A percentile compares a stretch with the other conserved stretches of the same genome.
phyloP scores from a whole-genome alignment of 30 jellyfish, hydroid and myxozoan species.

The Aurelia aurita complex sp. Pacific region DNA sequence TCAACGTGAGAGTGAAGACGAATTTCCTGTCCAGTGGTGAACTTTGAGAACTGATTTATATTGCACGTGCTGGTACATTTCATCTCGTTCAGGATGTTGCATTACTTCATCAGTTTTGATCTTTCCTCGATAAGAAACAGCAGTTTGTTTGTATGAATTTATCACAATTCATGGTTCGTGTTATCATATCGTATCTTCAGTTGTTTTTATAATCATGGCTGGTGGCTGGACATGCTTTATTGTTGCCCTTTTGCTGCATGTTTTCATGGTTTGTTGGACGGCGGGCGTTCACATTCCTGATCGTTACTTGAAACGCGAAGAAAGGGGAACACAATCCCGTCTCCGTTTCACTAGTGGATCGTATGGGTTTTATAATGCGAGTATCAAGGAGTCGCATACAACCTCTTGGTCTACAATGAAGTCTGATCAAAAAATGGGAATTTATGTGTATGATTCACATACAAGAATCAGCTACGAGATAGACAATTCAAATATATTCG shows the following conservation, averaged over 20 bases:
- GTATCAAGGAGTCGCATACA: slow-evolving; percentile 17
- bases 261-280: not conserved
- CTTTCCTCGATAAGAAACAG: too few relatives aligned
- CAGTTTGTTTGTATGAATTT: too few relatives aligned
- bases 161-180: too few relatives aligned
- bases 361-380: slow-evolving; percentile 71
- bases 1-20: too few relatives aligned
- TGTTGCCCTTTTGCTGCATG: slow-evolving; percentile 78
- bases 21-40: too few relatives aligned
- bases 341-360: slow-evolving; percentile 81
- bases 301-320: slow-evolving; percentile 71
- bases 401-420: slow-evolving; percentile 8
- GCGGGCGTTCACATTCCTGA: not conserved
- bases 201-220: slow-evolving; percentile 3
- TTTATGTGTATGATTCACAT: slow-evolving; percentile 64
- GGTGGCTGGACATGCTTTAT: not conserved
- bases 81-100: too few relatives aligned
- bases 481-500: slow-evolving; percentile 36
- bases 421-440: slow-evolving; percentile 78
- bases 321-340: slow-evolving; percentile 65
- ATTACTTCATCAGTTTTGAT: too few relatives aligned
- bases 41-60: too few relatives aligned
- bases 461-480: slow-evolving; percentile 39
- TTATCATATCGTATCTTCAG: not conserved
- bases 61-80: too few relatives aligned